Conservation (phyloP, 2,797 vertebrate genomes). For the Threskiornis aethiopicus region DNA sequence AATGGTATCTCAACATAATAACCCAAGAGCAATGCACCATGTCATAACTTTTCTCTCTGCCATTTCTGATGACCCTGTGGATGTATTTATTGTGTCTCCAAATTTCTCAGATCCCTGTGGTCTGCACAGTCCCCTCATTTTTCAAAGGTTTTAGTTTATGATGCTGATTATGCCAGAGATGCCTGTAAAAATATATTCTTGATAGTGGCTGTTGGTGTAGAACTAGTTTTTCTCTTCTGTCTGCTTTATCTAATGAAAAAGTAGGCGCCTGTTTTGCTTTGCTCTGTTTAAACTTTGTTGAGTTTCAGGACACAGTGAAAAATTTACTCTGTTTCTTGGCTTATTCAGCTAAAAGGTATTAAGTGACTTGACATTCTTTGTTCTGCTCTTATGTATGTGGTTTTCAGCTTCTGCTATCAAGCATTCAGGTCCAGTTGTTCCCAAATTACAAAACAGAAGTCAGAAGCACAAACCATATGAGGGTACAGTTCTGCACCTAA, state of each 20-base stretch:
- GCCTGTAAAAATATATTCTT: background rate
- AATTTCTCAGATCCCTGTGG: background rate
- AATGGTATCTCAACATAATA: background rate
- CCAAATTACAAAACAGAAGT: background rate
- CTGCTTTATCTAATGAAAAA: background rate
- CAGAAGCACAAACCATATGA: background rate
- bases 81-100: background rate
- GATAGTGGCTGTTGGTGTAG: background rate
- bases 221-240: background rate
- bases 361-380: background rate
- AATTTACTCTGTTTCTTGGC: background rate
- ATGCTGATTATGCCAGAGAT: background rate
- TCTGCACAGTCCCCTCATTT: background rate
- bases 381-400: background rate
- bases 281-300: background rate
- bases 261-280: background rate
- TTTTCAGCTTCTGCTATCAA: background rate
- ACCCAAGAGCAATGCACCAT: background rate
- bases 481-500: background rate
- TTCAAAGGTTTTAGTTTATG: background rate
- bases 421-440: background rate
- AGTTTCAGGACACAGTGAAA: background rate
- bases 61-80: fast-evolving
- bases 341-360: background rate
- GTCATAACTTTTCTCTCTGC: background rate